These are phyloP conservation scores for Aurelia coerulea DNA, from an alignment of 30 jellyfish, hydroid and myxozoan genomes.

Conservation along the genomic window DNA sequence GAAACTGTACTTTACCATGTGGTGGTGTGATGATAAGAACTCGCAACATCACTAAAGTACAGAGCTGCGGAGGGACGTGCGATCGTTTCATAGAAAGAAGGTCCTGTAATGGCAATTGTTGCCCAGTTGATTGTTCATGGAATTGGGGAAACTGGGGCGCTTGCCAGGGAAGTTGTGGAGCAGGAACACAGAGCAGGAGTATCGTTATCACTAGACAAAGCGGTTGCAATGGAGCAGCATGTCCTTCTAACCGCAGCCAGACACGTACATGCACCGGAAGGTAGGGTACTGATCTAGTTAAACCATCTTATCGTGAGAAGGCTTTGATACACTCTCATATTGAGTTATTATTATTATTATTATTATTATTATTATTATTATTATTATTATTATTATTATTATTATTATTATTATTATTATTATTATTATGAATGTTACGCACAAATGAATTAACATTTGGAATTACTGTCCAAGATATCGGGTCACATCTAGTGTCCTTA, in stretches of 20 bases:
- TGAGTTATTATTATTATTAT: too few relatives aligned
- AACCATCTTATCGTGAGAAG: too few relatives aligned
- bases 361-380: too few relatives aligned
- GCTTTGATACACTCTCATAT: too few relatives aligned
- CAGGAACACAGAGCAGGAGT: constrained; percentile 34
- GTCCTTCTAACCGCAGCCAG: constrained; percentile 19
- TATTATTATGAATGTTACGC: too few relatives aligned
- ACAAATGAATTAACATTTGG: too few relatives aligned
- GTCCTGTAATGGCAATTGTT: constrained; percentile 12
- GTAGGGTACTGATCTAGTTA: constrained; percentile 8
- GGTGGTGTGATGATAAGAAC: constrained; percentile 35
- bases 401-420: too few relatives aligned
- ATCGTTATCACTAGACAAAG: constrained; percentile 6
- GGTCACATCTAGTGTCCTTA: too few relatives aligned
- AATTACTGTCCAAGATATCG: too few relatives aligned
- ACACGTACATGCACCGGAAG: constrained; percentile 45
- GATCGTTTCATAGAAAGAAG: neutral
- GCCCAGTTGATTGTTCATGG: constrained; percentile 47
- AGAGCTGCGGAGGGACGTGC: constrained; percentile 50
- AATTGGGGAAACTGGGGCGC: constrained; percentile 45
- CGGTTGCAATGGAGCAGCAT: constrained; percentile 52
- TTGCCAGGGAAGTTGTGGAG: constrained; percentile 20
- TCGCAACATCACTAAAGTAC: constrained; percentile 20
- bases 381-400: too few relatives aligned
- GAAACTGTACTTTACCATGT: constrained; percentile 20